A percentile compares a stretch with the other conserved stretches of the same genome.
Conservation (phyloP, 2,888 invertebrate genomes). For the Eupeodes latifasciatus region DNA sequence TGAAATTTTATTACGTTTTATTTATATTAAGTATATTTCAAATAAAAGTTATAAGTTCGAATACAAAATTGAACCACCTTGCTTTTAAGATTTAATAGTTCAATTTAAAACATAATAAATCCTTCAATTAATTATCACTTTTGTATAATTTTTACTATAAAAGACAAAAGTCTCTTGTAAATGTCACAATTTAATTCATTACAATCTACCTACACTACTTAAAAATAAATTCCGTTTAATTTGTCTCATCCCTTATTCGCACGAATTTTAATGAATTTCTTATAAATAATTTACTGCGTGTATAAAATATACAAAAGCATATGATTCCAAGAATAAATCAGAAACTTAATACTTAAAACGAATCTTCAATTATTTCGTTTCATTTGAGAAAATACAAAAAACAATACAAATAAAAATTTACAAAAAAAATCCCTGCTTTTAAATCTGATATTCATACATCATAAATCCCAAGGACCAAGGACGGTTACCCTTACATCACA, state of each 20-base stretch:
- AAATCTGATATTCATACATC: slow-evolving; percentile 28
- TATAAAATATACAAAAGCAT: neutral
- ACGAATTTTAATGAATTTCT: neutral
- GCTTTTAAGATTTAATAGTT: too few relatives aligned
- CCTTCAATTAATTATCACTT: too few relatives aligned
- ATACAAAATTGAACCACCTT: too few relatives aligned
- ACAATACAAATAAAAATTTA: neutral
- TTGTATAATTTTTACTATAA: too few relatives aligned
- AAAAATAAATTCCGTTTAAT: neutral
- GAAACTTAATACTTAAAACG: slow-evolving; percentile 10
- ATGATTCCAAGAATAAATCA: neutral
- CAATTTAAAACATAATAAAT: too few relatives aligned
- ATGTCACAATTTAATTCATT: too few relatives aligned
- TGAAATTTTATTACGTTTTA: too few relatives aligned
- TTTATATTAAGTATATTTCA: too few relatives aligned
- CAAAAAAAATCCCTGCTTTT: slow-evolving; percentile 1
- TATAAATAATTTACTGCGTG: neutral
- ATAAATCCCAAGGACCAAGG: slow-evolving; percentile 35
- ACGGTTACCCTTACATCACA: slow-evolving; percentile 49
- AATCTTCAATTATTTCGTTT: slow-evolving; percentile 33
- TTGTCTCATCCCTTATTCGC: neutral
- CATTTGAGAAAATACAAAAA: slow-evolving; percentile 1
- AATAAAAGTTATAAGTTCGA: too few relatives aligned
- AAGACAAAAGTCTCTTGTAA: too few relatives aligned
- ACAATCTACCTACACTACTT: too few relatives aligned